These are phyloP conservation scores for Ennomos quercinarius DNA, from an alignment of 2,888 invertebrate genomes.

Conservation along the genomic window DNA sequence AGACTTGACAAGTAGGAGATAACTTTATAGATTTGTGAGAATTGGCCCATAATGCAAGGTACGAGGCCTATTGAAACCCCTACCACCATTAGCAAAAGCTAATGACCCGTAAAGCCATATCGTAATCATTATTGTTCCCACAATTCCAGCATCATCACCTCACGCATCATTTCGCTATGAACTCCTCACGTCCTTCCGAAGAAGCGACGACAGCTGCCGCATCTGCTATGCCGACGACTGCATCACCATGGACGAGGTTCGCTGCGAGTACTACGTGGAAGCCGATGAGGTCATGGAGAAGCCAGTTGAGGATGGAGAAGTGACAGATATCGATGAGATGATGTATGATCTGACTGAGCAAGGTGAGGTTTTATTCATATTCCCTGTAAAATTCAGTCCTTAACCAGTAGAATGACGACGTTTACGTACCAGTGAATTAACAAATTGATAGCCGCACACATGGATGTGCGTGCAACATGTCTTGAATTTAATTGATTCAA, in stretches of 20 bases:
- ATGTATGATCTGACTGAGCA: conserved; percentile 53
- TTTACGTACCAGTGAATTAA: no score
- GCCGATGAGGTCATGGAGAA: conserved; percentile 39
- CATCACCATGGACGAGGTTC: conserved; percentile 42
- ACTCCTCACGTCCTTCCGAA: conserved; percentile 26
- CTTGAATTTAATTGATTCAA: no score
- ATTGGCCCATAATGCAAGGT: no score
- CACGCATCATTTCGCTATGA: conserved; percentile 35
- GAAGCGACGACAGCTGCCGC: conserved; percentile 44
- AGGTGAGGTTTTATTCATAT: conserved; percentile 42
- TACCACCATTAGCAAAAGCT: no score
- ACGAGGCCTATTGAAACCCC: no score
- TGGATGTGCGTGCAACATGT: no score
- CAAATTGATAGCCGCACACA: no score
- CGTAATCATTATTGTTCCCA: neutral
- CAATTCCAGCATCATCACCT: conserved; percentile 20
- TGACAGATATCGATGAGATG: conserved; percentile 47
- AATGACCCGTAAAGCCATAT: no score
- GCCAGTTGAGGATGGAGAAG: conserved; percentile 33
- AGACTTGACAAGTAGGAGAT: no score
- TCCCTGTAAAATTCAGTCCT: no score
- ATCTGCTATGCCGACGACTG: conserved; percentile 60
- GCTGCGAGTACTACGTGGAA: conserved; percentile 59
- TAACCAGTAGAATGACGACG: no score
- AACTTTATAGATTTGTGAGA: no score